A percentile compares a stretch with the other conserved stretches of the same genome.
These are phyloP conservation scores for Turnix velox DNA, from an alignment of 2,113 vertebrate species.

Conservation along the genomic window DNA sequence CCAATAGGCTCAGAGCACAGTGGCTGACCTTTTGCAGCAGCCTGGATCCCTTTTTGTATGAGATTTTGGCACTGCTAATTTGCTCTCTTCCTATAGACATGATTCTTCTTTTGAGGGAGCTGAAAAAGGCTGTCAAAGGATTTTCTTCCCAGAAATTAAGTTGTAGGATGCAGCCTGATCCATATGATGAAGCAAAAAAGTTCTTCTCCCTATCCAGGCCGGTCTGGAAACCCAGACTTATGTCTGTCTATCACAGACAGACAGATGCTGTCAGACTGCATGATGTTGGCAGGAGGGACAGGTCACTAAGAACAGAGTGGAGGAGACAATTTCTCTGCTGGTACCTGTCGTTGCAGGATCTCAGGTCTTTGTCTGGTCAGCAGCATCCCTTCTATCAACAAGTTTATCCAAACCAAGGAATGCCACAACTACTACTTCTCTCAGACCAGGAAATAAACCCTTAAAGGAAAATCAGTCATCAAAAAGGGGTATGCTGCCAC, in stretches of 20 bases:
- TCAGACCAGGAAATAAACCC: neutral
- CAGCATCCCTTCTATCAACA: neutral
- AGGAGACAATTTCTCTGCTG: neutral
- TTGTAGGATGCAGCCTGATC: neutral
- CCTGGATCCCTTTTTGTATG: neutral
- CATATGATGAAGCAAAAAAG: neutral
- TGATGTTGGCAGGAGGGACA: neutral
- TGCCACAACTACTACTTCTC: neutral
- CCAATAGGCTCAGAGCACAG: neutral
- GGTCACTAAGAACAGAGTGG: neutral
- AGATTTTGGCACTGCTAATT: neutral
- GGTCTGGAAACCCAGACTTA: neutral
- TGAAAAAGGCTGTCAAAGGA: neutral
- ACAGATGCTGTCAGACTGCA: neutral
- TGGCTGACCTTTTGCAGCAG: neutral
- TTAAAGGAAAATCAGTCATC: neutral
- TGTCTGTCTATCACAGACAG: neutral
- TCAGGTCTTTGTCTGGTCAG: neutral
- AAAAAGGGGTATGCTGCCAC: neutral
- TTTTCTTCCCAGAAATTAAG: neutral
- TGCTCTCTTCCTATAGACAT: neutral
- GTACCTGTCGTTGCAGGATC: neutral
- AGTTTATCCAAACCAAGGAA: neutral
- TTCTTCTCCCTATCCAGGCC: neutral
- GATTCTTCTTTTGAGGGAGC: neutral